Percentiles rank a stretch among this genome's conserved stretches.
These are phyloP conservation scores for Sphyrna mokarran DNA, from an alignment of 2,113 vertebrate genomes.

Conservation along the genomic window DNA sequence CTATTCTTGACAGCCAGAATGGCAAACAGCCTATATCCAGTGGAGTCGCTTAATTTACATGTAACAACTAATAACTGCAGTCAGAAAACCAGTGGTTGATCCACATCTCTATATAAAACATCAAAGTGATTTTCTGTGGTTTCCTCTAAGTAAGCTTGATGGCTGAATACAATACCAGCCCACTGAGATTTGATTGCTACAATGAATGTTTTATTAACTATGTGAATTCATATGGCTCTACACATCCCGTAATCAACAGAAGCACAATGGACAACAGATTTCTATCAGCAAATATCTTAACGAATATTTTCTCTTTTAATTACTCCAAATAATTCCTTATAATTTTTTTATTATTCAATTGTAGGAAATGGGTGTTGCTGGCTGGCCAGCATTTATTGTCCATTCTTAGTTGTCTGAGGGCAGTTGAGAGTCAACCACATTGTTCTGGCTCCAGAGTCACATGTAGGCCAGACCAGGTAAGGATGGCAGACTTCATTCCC, in stretches of 20 bases:
- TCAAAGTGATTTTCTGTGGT: neutral
- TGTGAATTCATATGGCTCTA: neutral
- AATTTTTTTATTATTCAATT: no score
- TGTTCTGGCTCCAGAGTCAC: no score
- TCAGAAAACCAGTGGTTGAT: neutral
- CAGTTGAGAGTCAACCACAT: no score
- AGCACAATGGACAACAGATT: neutral
- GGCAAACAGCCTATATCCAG: no score
- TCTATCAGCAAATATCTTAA: neutral
- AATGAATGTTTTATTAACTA: neutral
- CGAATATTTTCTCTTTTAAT: neutral
- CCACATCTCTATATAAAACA: neutral
- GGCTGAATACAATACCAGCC: neutral
- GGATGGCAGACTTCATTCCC: no score
- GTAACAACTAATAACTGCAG: neutral
- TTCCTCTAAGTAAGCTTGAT: neutral
- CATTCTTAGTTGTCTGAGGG: no score
- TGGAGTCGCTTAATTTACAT: neutral
- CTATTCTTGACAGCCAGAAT: neutral
- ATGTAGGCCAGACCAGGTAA: no score
- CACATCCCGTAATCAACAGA: neutral
- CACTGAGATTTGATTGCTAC: neutral
- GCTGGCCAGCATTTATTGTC: no score
- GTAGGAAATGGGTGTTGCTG: no score
- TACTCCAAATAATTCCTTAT: neutral